phyloP scores from a whole-genome alignment of 2,113 vertebrate genomes.

The Piaya cayana region DNA sequence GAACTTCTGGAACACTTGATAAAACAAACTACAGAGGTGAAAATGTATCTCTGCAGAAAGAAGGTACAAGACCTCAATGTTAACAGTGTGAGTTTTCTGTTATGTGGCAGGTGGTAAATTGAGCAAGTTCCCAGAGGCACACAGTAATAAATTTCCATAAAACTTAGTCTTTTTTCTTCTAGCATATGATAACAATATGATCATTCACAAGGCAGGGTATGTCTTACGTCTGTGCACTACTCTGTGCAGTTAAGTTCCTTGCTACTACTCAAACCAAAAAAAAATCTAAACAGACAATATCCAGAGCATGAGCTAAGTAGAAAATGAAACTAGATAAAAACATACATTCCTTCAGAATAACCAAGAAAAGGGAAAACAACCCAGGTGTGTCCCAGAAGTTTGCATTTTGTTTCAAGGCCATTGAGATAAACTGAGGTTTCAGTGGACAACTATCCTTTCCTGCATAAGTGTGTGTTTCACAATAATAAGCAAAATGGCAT shows the following conservation, averaged over 20 bases:
- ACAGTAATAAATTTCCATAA: background rate
- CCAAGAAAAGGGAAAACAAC: accelerated
- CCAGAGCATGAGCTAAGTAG: background rate
- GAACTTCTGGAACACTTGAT: background rate
- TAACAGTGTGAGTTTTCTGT: background rate
- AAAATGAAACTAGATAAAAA: background rate
- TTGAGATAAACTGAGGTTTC: background rate
- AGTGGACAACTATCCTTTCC: background rate
- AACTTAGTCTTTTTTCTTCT: background rate
- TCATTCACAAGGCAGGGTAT: background rate
- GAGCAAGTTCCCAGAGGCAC: background rate
- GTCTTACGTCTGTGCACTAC: background rate
- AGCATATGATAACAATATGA: accelerated
- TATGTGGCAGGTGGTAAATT: background rate
- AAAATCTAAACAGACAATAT: background rate
- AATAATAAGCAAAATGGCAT: background rate
- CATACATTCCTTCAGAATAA: background rate
- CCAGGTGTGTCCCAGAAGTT: background rate
- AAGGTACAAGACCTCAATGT: background rate
- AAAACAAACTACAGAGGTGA: background rate
- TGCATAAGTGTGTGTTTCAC: background rate
- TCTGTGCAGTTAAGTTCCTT: background rate
- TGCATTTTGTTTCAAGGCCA: background rate
- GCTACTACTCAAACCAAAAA: background rate
- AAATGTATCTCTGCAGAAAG: background rate